phyloP scores from a whole-genome alignment of 1,140 invertebrate genomes.

The Cyclina sinensis region DNA sequence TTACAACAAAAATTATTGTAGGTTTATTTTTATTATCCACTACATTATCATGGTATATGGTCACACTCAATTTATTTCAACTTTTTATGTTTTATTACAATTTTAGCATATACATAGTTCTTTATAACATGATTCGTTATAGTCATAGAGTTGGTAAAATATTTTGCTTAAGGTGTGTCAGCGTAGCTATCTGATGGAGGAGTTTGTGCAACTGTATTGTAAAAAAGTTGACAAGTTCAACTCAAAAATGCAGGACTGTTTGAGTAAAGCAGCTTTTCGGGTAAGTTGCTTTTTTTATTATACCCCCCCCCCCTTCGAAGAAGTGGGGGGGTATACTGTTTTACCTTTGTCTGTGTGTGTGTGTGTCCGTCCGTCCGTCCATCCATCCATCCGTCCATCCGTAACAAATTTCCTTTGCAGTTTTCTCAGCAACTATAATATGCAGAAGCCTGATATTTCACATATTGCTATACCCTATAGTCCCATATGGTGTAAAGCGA shows the following conservation, averaged over 20 bases:
- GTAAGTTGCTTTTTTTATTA: background rate
- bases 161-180: background rate
- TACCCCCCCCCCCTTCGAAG: too few relatives aligned
- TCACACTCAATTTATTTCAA: background rate
- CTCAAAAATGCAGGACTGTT: background rate
- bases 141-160: background rate
- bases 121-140: background rate
- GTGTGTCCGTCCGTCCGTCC: too few relatives aligned
- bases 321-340: too few relatives aligned
- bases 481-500: too few relatives aligned
- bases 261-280: conserved; percentile 20
- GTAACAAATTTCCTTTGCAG: too few relatives aligned
- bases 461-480: too few relatives aligned
- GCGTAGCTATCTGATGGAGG: background rate
- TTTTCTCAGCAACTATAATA: too few relatives aligned
- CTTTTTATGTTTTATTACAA: background rate
- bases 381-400: too few relatives aligned
- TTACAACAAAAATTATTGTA: too few relatives aligned
- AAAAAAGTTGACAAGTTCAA: background rate
- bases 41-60: background rate
- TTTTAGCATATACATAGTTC: too few relatives aligned
- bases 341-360: too few relatives aligned
- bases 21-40: background rate
- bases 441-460: too few relatives aligned
- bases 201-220: conserved; percentile 4